Evolutionary conservation across 2,113 vertebrate species (phyloP), one percentile per base, ranked within the genome.

Genomic region (Prinia subflava): DNA sequence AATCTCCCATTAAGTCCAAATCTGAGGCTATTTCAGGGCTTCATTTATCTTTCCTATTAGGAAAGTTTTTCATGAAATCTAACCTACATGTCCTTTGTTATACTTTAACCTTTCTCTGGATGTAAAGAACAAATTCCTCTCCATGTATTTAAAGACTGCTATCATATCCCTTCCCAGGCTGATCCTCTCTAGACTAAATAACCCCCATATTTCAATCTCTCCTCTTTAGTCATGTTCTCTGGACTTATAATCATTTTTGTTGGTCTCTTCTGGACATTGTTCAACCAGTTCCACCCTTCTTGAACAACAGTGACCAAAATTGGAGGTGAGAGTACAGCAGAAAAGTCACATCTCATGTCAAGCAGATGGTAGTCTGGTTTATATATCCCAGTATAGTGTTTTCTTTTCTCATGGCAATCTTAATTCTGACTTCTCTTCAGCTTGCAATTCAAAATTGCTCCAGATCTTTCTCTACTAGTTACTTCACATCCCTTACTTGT

Each of bases 131-230:
- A 83, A 93, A 78, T 78, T 89, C 20, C 15, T 83, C 37, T 67
- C 70, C 52, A 39, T 70, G 22, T 78, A 92, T 92, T 90, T 94
- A 84, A 82, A 91, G 52, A 44, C 73, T 37, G 39, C 56, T 93
- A 87, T 81, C 92, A 49, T 67, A 87, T 27, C 35, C n/a, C 27
- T 87, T 75, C 76, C 60, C 89, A 74, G 76, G 44, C 30, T 90
- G 80, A 87, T 84, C 41, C 81, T 93, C 71, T 87, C 31, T 60
- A 94, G 95, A 95, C 95, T 92, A 95, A 97, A 97, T 90, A 95
- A 63, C 7, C 0, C 21, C 63, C 49, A 14, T 86, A 62, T 74
- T 92, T 94, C 83, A 81, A 89, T 94, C 68, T 89, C 86, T 94
- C 94, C 73, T 95, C 64, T 27, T 97, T 49, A 87, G 47, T 87